These are phyloP conservation scores for Noctua comes DNA, from an alignment of 2,888 invertebrate genomes.

Conservation along the genomic window DNA sequence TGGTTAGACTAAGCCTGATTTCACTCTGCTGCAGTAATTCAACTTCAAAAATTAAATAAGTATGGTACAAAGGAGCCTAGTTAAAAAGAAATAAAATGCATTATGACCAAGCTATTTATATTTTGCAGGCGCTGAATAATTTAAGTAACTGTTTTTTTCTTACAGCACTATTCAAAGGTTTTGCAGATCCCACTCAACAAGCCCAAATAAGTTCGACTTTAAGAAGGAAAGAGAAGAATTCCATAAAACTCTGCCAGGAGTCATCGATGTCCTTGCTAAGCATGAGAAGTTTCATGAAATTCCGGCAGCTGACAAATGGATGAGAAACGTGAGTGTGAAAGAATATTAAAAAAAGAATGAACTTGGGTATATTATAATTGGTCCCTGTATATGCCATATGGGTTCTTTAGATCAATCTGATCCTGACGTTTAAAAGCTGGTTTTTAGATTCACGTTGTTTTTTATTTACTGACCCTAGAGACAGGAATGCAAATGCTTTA, in stretches of 20 bases:
- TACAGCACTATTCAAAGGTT: slow-evolving; percentile 41
- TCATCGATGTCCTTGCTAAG: slow-evolving; percentile 58
- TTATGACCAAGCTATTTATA: background rate
- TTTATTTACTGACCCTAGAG: background rate
- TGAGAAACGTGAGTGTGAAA: slow-evolving; percentile 62
- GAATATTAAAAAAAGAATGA: background rate
- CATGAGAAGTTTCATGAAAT: slow-evolving; percentile 64
- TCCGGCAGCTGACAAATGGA: slow-evolving; percentile 63
- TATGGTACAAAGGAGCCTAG: background rate
- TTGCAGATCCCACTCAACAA: slow-evolving; percentile 11
- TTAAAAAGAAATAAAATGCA: background rate
- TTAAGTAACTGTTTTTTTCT: background rate
- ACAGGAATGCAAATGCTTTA: background rate
- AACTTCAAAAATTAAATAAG: background rate
- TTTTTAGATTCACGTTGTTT: background rate
- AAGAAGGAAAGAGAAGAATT: slow-evolving; percentile 57
- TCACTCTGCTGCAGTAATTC: background rate
- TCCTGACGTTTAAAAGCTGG: background rate
- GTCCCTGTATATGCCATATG: too few relatives aligned
- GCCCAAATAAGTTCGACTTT: slow-evolving; percentile 47
- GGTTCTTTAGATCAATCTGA: background rate
- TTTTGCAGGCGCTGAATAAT: slow-evolving; percentile 10
- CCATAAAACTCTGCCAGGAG: slow-evolving; percentile 52
- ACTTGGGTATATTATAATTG: background rate
- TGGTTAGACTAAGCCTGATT: background rate